Base-by-base conservation (phyloP, 2,797 vertebrate species). In the Taenioides sp. region DNA sequence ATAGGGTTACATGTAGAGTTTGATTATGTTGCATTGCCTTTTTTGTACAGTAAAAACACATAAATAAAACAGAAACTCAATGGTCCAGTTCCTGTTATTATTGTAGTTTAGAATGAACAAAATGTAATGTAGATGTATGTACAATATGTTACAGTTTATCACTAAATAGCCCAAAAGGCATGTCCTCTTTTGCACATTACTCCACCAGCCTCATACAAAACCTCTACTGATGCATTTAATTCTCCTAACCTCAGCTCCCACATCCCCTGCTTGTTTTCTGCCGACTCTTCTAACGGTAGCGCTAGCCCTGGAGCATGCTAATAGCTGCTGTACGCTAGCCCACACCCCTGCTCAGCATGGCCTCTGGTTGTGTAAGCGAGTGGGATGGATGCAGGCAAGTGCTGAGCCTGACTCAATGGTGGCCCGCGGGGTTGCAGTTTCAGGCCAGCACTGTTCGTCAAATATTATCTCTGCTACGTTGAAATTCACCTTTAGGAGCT, bases 311-410 rank as follows among this genome's bases (percentile, higher is more conserved):
- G 81, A 87, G 76, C 75, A 78, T 73, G 75, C 83, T 87, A 85
- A 81, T 81, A 85, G 82, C 80, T 84, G 78, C 86, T 72, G 78
- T 67, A 59, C 57, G 16, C 57, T 59, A 74, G 57, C 5, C 87
- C 91, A 87, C 90, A 79, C 91, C 90, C 87, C 70, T 87, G 79
- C 71, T 90, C 87, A 78, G 79, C 71, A 90, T 88, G 80, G 87
- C 87, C 91, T 6, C 69, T 84, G 88, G 90, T 89, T 89, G 87
- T 91, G 81, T 87, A 87, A 91, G 79, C 73, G 85, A 89, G 87
- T 89, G 84, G 85, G 86, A 74, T 89, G 88, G 79, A 88, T 84
- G 78, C 49, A 84, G 81, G 83, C 43, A 84, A 88, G 78, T 75
- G 78, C 79, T 85, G 86, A 86, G 84, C 77, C 86, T 88, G 87